Evolutionary conservation across 2,113 vertebrate genomes (phyloP).

Genomic region (Epinephelus fuscoguttatus): DNA sequence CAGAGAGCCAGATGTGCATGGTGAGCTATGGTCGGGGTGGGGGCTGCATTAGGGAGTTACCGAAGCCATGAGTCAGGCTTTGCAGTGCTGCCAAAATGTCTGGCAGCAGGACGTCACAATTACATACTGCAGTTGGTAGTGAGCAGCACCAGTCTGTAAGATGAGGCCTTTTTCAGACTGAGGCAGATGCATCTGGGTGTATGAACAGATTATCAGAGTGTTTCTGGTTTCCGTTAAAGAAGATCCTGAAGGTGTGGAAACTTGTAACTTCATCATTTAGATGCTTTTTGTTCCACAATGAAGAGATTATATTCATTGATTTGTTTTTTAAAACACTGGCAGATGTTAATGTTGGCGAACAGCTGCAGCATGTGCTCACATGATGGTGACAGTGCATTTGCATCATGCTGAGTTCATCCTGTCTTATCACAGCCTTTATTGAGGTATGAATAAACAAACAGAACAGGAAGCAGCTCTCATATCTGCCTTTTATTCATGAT

Average conservation of each 20-base stretch:
- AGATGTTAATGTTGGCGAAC: neutral
- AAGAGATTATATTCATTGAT: neutral
- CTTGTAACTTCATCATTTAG: neutral
- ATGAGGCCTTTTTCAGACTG: neutral
- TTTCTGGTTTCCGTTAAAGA: neutral
- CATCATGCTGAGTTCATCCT: neutral
- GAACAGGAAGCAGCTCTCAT: neutral
- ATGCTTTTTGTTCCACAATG: neutral
- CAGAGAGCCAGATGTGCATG: neutral
- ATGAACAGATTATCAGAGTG: neutral
- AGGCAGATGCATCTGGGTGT: neutral
- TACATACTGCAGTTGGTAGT: constrained; percentile 3
- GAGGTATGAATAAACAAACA: neutral
- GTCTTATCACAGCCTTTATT: neutral
- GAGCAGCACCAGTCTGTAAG: neutral
- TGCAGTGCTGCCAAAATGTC: constrained; percentile 26
- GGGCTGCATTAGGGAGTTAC: neutral
- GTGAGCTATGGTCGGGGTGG: neutral
- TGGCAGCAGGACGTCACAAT: constrained; percentile 2
- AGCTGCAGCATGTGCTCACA: neutral
- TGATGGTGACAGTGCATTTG: neutral
- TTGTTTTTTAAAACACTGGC: neutral
- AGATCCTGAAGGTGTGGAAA: neutral
- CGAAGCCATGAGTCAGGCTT: constrained; percentile 23
- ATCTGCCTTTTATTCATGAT: neutral